phyloP scores from a whole-genome alignment of 2,888 invertebrate species.

The Sturmia bella region DNA sequence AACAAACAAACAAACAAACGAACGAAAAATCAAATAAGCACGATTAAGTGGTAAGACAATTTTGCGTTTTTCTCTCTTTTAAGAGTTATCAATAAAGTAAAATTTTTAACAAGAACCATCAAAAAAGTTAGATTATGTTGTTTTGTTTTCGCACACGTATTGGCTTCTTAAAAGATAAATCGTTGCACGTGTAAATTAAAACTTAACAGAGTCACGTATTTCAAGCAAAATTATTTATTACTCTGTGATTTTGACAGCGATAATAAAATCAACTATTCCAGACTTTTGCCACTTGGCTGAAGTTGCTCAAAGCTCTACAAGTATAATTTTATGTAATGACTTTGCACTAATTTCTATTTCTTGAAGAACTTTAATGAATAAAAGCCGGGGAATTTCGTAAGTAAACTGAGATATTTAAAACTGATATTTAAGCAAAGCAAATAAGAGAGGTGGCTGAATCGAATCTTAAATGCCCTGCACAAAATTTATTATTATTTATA shows the following conservation, averaged over 20 bases:
- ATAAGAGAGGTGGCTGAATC: too few relatives aligned
- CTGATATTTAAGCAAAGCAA: too few relatives aligned
- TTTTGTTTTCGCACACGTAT: neutral
- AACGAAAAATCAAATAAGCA: neutral
- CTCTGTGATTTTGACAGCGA: constrained; percentile 1
- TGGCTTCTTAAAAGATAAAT: constrained; percentile 12
- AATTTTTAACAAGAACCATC: neutral
- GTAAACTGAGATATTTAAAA: neutral
- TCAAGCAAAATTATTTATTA: neutral
- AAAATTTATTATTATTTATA: too few relatives aligned
- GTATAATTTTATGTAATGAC: neutral
- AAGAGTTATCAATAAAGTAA: constrained; percentile 27
- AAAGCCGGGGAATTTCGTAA: neutral
- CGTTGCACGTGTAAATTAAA: constrained; percentile 6
- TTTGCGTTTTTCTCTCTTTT: constrained; percentile 12
- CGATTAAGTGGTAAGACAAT: neutral
- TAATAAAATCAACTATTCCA: neutral
- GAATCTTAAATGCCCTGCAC: too few relatives aligned
- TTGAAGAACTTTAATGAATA: neutral
- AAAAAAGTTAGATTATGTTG: neutral
- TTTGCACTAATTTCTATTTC: neutral
- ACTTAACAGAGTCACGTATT: constrained; percentile 30
- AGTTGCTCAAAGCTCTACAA: neutral
- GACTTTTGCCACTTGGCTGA: neutral
- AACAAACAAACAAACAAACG: neutral